Evolutionary conservation across 2,888 invertebrate genomes (phyloP).

Genomic region (Eupeodes latifasciatus): DNA sequence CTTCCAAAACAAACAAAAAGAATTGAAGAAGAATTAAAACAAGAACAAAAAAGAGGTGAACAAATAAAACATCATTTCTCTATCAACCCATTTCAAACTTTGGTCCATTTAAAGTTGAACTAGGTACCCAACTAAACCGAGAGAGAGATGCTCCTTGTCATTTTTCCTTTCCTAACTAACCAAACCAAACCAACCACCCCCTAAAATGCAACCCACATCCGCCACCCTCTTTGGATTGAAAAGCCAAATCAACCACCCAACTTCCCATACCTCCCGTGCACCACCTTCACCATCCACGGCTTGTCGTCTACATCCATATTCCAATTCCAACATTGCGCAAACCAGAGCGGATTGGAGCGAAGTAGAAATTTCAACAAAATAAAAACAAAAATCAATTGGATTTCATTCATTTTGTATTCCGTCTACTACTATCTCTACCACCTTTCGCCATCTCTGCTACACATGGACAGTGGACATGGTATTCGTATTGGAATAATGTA

Average conservation of each 20-base stretch:
- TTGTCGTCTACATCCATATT: too few relatives aligned
- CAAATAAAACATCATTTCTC: constrained; percentile 24
- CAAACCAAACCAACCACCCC: not conserved
- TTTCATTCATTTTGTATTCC: constrained; percentile 58
- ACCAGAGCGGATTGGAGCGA: not conserved
- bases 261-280: not conserved
- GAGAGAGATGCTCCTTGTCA: constrained; percentile 8
- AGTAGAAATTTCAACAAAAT: constrained; percentile 29
- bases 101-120: constrained; percentile 67
- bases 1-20: constrained; percentile 46
- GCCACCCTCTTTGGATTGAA: not conserved
- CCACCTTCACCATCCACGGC: not conserved
- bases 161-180: not conserved
- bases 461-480: not conserved
- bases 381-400: constrained; percentile 70
- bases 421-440: not conserved
- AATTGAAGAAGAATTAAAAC: constrained; percentile 7
- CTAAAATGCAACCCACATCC: constrained; percentile 19
- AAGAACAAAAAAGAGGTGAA: not conserved
- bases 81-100: constrained; percentile 45
- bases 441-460: not conserved
- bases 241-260: not conserved
- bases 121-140: not conserved
- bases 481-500: not conserved
- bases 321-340: constrained; percentile 21